These are phyloP conservation scores for Echinarachnius parma DNA, from an alignment of 53 echinoderm and acorn worm genomes.

Conservation along the genomic window DNA sequence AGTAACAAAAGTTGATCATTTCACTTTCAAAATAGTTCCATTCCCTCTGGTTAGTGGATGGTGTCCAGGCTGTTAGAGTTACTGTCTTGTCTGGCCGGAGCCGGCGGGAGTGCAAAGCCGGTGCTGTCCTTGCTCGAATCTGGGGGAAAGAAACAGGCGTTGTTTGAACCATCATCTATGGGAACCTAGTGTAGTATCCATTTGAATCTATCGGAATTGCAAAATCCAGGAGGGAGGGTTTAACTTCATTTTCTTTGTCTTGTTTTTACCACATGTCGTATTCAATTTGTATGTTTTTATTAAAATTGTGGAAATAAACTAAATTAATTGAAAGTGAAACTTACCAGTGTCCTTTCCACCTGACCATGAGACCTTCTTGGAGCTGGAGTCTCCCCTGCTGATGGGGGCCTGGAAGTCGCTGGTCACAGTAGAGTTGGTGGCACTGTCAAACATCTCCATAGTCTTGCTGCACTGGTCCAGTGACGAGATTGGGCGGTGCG, in stretches of 20 bases:
- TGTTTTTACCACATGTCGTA: no score
- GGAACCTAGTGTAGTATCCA: no score
- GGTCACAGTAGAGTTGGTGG: constrained; percentile 29
- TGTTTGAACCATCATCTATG: no score
- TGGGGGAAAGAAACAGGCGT: not conserved
- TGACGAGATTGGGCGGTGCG: not conserved
- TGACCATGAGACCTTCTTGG: constrained; percentile 23
- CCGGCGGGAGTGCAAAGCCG: constrained; percentile 21
- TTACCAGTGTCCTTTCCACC: constrained; percentile 33
- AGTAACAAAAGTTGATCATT: no score
- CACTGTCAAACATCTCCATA: constrained; percentile 52
- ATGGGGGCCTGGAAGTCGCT: constrained; percentile 37
- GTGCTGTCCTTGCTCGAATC: constrained; percentile 43
- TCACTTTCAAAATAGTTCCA: no score
- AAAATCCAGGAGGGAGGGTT: no score
- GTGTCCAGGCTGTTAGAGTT: constrained; percentile 75
- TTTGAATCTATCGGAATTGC: no score
- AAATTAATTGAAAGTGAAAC: not conserved
- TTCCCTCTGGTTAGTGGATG: constrained; percentile 85
- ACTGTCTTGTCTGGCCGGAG: constrained; percentile 48
- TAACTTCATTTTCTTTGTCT: no score
- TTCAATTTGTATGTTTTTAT: not conserved
- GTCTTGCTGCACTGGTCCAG: constrained; percentile 44
- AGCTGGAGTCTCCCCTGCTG: constrained; percentile 15
- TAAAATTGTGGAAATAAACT: not conserved